A percentile compares a stretch with the other conserved stretches of the same genome.
Evolutionary conservation across 2,113 vertebrate genomes (phyloP).

Genomic region (Genyomyrus donnyi): DNA sequence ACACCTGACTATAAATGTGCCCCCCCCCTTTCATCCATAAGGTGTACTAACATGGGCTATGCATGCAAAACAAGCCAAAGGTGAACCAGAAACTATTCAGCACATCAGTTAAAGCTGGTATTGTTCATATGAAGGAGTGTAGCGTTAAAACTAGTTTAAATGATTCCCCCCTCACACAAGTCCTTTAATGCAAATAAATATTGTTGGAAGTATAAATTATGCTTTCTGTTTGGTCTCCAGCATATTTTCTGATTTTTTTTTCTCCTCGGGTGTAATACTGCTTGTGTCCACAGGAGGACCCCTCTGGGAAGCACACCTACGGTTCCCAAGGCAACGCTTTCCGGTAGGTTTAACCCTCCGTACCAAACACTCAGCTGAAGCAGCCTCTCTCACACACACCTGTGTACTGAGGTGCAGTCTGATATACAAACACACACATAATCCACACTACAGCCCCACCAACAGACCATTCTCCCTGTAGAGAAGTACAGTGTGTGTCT

Average conservation of each 20-base stretch:
- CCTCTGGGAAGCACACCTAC: slow-evolving; percentile 76
- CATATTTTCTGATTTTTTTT: background rate
- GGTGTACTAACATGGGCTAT: background rate
- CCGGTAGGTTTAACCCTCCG: slow-evolving; percentile 65
- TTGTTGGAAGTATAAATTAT: background rate
- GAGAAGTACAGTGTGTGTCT: background rate
- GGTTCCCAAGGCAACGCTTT: slow-evolving; percentile 82
- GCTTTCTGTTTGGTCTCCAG: background rate
- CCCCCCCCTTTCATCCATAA: background rate
- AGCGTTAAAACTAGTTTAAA: background rate
- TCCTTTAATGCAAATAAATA: background rate
- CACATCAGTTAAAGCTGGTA: background rate
- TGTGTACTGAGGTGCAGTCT: background rate
- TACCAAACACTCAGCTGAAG: slow-evolving; percentile 25
- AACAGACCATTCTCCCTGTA: background rate
- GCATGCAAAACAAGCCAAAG: background rate
- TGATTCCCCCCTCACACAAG: background rate
- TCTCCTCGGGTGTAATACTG: slow-evolving; percentile 41
- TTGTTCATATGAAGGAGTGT: background rate
- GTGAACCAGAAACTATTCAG: background rate
- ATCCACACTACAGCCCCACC: background rate
- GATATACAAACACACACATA: background rate
- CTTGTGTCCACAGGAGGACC: slow-evolving; percentile 74
- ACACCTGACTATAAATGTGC: background rate
- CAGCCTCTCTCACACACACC: background rate